Base-by-base conservation (phyloP, 2,113 vertebrate species). In the Fregetta grallaria region DNA sequence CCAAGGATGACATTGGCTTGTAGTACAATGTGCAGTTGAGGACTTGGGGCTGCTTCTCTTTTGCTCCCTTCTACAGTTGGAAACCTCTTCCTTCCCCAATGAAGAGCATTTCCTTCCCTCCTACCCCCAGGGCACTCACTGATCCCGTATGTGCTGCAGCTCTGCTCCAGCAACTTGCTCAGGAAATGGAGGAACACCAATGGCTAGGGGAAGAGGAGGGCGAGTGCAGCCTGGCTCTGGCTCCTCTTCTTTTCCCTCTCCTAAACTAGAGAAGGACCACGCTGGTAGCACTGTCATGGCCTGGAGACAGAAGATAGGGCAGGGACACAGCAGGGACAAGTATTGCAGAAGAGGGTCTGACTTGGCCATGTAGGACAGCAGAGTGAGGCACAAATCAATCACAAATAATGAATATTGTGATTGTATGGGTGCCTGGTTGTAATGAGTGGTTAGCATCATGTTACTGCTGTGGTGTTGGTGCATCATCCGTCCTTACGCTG, bases 401-500 rank as follows among this genome's bases (percentile, higher is more conserved):
- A 7, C 38, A 38, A 38, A 38, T 22, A 8, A 25, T 3, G 16
- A 53, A 36, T 15, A 9, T 1, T 32, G 27, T 34, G 74, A 30
- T 36, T 30, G 27, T n/a, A 13, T 18, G 58, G 40, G 49, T 66
- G 47, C 36, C 36, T 16, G 62, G 38, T 1, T 52, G 79, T n/a
- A 47, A 59, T 6, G 27, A 1, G 2, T 0, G 1, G 15, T 66
- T 47, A 40, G 30, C 47, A 25, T 2, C 32, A 7, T 20, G 74
- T 11, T 86, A 7, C 68, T n/a, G 32, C 59, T 14, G 4, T 34
- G 40, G 25, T 50, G 44, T 29, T 53, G 65, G 61, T 59, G 34
- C 38, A 34, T 40, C 40, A 45, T 10, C 67, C 40, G 9, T 36
- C 21, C 61, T 84, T 36, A 15, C 0, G 0, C 17, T 49, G 56